Evolutionary conservation across 2,888 invertebrate genomes (phyloP).

Genomic region (Andricus quercusramuli): DNA sequence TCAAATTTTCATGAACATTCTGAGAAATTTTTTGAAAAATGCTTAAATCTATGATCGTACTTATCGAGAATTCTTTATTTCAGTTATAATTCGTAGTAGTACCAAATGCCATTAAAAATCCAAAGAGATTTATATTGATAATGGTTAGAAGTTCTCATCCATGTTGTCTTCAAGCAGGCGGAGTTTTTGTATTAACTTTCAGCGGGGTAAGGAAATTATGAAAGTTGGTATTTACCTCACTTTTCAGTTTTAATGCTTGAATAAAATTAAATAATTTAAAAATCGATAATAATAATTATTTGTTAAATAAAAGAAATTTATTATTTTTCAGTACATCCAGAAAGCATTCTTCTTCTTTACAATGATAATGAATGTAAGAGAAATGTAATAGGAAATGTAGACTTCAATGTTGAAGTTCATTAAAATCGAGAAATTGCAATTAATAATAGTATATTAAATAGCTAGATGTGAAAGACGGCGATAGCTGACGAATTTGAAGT

Average conservation of each 20-base stretch:
- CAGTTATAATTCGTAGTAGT: slow-evolving; percentile 6
- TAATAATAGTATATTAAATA: too few species aligned
- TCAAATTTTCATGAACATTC: background rate
- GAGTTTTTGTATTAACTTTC: background rate
- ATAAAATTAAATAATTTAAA: background rate
- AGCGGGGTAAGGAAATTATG: background rate
- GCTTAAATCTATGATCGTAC: too few species aligned
- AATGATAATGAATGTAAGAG: background rate
- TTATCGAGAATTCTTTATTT: background rate
- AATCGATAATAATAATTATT: background rate
- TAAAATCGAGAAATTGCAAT: too few species aligned
- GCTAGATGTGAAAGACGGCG: too few species aligned
- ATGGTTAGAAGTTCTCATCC: background rate
- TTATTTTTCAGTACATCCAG: background rate
- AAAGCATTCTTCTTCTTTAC: too few species aligned
- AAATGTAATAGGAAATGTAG: background rate
- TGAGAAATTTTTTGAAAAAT: background rate
- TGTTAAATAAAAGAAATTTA: background rate
- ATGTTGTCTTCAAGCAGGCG: background rate
- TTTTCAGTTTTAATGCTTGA: background rate
- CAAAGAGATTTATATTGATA: background rate
- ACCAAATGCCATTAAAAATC: background rate
- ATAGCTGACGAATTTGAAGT: too few species aligned
- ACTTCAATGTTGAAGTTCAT: background rate
- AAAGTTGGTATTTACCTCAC: background rate